A percentile compares a stretch with the other conserved stretches of the same genome.
phyloP scores from a whole-genome alignment of 1,140 invertebrate species.

The Vollenhovia emeryi region DNA sequence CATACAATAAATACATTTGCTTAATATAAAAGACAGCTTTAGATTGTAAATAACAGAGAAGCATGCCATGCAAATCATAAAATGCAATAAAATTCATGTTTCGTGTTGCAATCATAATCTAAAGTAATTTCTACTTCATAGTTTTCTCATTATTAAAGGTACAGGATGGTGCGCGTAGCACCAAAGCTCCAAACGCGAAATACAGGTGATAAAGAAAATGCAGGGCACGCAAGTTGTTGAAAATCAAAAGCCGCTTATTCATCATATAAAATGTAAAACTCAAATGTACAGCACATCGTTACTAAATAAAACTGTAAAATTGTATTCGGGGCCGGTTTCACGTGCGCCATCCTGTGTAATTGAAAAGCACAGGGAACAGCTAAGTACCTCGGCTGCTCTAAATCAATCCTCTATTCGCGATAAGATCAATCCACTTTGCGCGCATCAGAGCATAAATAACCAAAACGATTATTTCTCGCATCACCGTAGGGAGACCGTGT shows the following conservation, averaged over 20 bases:
- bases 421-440: background rate
- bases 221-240: too few species aligned
- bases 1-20: background rate
- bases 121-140: background rate
- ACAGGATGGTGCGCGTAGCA: too few species aligned
- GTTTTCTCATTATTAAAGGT: background rate
- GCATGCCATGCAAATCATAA: background rate
- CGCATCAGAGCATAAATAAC: slow-evolving; percentile 3
- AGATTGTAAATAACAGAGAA: background rate
- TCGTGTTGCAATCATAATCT: too few species aligned
- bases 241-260: too few species aligned
- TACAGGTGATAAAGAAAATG: too few species aligned
- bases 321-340: too few species aligned
- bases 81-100: background rate
- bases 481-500: background rate
- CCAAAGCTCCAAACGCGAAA: too few species aligned
- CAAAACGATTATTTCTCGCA: slow-evolving; percentile 3
- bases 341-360: too few species aligned
- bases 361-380: background rate
- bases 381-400: background rate
- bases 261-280: too few species aligned
- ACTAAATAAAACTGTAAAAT: too few species aligned
- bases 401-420: background rate
- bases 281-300: too few species aligned
- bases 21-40: background rate